phyloP scores from a whole-genome alignment of 2,888 invertebrate genomes.

The Drosophila limbata region DNA sequence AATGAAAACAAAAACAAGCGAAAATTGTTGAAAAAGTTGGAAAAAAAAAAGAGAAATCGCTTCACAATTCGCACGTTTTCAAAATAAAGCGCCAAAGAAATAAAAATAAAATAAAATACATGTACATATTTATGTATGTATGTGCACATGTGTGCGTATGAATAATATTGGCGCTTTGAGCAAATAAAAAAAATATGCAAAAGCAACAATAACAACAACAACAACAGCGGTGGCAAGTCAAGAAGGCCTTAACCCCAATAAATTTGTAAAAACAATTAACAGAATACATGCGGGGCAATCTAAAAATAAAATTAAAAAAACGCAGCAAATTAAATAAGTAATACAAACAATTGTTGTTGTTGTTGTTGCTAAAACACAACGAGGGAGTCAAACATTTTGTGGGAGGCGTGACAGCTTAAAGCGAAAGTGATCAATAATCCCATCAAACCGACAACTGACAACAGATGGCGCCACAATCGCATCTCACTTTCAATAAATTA shows the following conservation, averaged over 20 bases:
- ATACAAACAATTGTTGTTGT: conserved; percentile 13
- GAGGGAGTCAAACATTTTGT: conserved; percentile 1
- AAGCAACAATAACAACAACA: conserved; percentile 25
- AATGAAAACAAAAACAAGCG: conserved; percentile 22
- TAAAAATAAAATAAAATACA: conserved; percentile 1
- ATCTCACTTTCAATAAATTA: conserved; percentile 1
- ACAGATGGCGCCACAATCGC: conserved; percentile 46
- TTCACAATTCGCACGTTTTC: conserved; percentile 57
- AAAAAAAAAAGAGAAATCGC: conserved; percentile 63
- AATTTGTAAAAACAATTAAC: conserved; percentile 73
- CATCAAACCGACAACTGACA: conserved; percentile 16
- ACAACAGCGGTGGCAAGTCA: conserved; percentile 46
- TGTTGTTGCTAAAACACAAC: background rate
- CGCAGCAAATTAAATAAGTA: conserved; percentile 18
- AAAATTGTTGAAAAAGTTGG: conserved; percentile 19
- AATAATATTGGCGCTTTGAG: conserved; percentile 37
- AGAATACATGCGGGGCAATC: conserved; percentile 45
- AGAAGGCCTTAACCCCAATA: conserved; percentile 75
- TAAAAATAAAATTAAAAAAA: conserved; percentile 42
- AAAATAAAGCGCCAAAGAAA: conserved; percentile 43
- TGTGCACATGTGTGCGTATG: background rate
- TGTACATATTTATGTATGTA: background rate
- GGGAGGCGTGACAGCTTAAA: conserved; percentile 29
- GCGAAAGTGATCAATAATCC: conserved; percentile 32
- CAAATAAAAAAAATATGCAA: conserved; percentile 49